Percentiles rank a stretch among this genome's conserved stretches.
Evolutionary conservation across 2,113 vertebrate genomes (phyloP).

Genomic region (Thymallus thymallus): DNA sequence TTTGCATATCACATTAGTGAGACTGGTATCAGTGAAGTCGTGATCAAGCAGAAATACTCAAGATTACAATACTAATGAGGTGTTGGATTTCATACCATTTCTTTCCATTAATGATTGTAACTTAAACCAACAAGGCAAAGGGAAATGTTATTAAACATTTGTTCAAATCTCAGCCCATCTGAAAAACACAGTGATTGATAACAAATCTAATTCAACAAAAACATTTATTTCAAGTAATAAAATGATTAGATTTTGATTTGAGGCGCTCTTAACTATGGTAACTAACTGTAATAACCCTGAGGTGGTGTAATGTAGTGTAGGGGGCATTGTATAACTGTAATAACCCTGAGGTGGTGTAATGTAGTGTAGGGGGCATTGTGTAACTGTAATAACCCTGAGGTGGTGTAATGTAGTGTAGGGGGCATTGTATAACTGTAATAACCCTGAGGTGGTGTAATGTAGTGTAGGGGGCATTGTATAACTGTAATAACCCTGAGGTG

Average conservation of each 20-base stretch:
- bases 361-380: slow-evolving; percentile 21
- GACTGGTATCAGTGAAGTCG: not conserved
- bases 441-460: slow-evolving; percentile 38
- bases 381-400: slow-evolving; percentile 45
- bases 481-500: slow-evolving; percentile 43
- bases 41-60: not conserved
- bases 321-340: slow-evolving; percentile 38
- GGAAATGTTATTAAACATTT: not conserved
- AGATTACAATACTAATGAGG: not conserved
- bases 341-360: slow-evolving; percentile 40
- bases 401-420: slow-evolving; percentile 27
- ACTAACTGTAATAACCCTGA: slow-evolving; percentile 40
- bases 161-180: not conserved
- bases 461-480: slow-evolving; percentile 19
- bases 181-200: not conserved
- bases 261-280: not conserved
- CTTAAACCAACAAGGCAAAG: not conserved
- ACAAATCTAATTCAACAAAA: too few relatives aligned
- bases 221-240: too few relatives aligned
- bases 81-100: not conserved
- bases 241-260: too few relatives aligned
- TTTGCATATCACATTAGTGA: not conserved
- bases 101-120: not conserved
- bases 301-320: slow-evolving; percentile 34
- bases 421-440: slow-evolving; percentile 40